Conservation (phyloP, 35 echinoderm and acorn worm species). For the Lytechinus pictus region DNA sequence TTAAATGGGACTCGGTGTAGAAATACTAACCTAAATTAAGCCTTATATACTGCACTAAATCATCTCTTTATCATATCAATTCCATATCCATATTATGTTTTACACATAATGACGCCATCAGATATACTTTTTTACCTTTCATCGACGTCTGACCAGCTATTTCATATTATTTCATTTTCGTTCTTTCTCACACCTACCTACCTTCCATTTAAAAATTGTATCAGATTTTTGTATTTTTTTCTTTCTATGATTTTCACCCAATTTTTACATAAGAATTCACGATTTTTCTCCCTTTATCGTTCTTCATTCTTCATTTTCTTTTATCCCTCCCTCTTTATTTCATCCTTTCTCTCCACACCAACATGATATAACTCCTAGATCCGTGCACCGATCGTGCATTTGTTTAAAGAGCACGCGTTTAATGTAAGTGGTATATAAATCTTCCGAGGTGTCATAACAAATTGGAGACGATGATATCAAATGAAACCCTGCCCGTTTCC, state of each 20-base stretch:
- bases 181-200: no score
- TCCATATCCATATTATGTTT: no score
- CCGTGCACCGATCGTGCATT: background rate
- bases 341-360: background rate
- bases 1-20: background rate
- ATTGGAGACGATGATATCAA: background rate
- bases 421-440: conserved; percentile 14
- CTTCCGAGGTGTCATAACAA: conserved; percentile 13
- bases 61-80: no score
- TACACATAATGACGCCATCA: no score
- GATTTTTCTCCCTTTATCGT: background rate
- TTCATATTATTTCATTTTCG: no score
- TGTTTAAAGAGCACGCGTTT: conserved; percentile 17
- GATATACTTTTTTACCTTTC: no score
- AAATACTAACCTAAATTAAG: no score
- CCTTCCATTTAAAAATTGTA: no score
- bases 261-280: background rate
- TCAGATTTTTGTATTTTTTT: background rate
- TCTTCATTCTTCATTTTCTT: background rate
- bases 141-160: no score
- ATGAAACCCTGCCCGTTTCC: background rate
- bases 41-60: no score
- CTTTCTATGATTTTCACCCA: background rate
- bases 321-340: background rate
- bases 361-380: background rate